Evolutionary conservation across 1,140 invertebrate genomes (phyloP).

Genomic region (Luehdorfia chinensis): DNA sequence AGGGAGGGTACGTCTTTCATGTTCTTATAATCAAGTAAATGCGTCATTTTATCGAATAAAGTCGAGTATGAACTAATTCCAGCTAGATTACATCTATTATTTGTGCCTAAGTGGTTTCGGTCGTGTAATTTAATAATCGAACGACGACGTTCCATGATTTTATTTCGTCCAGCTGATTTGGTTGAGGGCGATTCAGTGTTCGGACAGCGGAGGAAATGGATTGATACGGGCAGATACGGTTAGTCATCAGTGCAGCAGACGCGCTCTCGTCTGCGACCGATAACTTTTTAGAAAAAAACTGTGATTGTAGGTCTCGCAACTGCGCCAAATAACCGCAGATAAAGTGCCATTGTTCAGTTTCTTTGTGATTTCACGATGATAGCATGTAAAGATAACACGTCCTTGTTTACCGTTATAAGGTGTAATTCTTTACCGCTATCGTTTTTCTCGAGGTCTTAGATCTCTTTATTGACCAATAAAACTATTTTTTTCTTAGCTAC

Average conservation of each 20-base stretch:
- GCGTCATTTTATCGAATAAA: constrained; percentile 74
- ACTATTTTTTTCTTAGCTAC: constrained; percentile 20
- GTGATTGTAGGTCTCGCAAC: constrained; percentile 36
- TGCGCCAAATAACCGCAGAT: constrained; percentile 49
- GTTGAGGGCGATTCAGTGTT: constrained; percentile 53
- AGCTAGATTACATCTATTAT: constrained; percentile 28
- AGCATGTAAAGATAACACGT: constrained; percentile 53
- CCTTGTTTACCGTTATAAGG: constrained; percentile 51
- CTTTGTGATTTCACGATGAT: constrained; percentile 68
- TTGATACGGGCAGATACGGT: constrained; percentile 62
- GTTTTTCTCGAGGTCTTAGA: constrained; percentile 28
- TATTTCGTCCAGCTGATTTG: constrained; percentile 62
- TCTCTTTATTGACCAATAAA: constrained; percentile 20
- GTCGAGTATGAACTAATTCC: constrained; percentile 41
- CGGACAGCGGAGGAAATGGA: constrained; percentile 49
- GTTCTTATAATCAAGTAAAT: constrained; percentile 71
- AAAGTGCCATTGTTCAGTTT: constrained; percentile 57
- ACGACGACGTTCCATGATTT: constrained; percentile 30
- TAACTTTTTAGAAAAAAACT: constrained; percentile 40
- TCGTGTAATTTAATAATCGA: constrained; percentile 18
- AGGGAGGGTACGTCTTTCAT: constrained; percentile 74
- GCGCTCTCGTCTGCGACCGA: constrained; percentile 45
- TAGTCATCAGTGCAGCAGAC: constrained; percentile 65
- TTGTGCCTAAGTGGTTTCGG: constrained; percentile 15
- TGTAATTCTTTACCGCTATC: constrained; percentile 40